Percentiles rank a stretch among this genome's conserved stretches.
These are phyloP conservation scores for Osedax frankpressi DNA, from an alignment of 2,888 invertebrate species.

Conservation along the genomic window DNA sequence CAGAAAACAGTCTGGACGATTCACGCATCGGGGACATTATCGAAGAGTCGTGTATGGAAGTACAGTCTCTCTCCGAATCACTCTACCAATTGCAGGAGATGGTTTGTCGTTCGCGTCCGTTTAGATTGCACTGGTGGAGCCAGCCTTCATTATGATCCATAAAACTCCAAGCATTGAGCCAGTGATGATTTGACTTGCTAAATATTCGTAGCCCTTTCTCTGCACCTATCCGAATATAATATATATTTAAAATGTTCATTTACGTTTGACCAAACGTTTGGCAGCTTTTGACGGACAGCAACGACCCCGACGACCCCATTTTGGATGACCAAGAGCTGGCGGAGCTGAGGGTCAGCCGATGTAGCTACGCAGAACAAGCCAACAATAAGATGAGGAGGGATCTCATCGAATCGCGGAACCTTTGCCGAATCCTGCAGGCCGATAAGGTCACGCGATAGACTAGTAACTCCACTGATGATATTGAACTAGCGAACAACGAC, in stretches of 20 bases:
- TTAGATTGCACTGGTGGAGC: not conserved
- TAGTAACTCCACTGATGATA: too few relatives aligned
- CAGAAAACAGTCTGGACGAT: too few relatives aligned
- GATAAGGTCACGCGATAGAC: slow-evolving; percentile 37
- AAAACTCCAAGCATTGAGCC: not conserved
- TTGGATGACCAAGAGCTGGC: slow-evolving; percentile 16
- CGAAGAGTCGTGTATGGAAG: slow-evolving; percentile 11
- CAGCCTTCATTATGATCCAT: not conserved
- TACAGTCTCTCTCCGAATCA: not conserved
- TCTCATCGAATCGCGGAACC: slow-evolving; percentile 34
- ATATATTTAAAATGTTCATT: too few relatives aligned
- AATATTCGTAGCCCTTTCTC: too few relatives aligned
- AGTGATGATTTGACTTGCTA: too few relatives aligned
- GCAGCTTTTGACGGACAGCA: not conserved
- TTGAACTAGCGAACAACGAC: too few relatives aligned
- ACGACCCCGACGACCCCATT: not conserved
- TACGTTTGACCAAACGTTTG: too few relatives aligned
- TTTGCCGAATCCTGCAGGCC: slow-evolving; percentile 39
- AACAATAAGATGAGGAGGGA: slow-evolving; percentile 33
- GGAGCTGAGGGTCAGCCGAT: slow-evolving; percentile 34
- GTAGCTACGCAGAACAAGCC: slow-evolving; percentile 25
- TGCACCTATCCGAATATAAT: too few relatives aligned
- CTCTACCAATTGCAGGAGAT: not conserved
- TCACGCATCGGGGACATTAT: too few relatives aligned
- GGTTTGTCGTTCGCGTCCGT: not conserved